These are phyloP conservation scores for Gibbula magus DNA, from an alignment of 2,888 invertebrate species.

Conservation along the genomic window DNA sequence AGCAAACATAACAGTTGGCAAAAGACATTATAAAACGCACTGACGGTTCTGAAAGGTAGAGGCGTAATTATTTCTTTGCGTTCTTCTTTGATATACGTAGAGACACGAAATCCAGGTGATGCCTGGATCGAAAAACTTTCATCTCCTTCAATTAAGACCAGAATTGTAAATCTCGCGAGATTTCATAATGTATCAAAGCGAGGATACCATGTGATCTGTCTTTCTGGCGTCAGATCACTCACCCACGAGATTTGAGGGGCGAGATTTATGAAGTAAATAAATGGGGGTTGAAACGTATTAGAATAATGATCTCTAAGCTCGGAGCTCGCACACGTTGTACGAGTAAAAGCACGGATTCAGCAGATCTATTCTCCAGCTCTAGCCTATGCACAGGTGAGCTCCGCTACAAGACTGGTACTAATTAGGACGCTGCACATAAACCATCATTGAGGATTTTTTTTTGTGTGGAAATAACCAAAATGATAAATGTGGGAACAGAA, in stretches of 20 bases:
- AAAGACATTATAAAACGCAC: not conserved
- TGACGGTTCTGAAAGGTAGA: not conserved
- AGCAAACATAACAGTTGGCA: slow-evolving; percentile 5
- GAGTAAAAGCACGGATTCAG: too few relatives aligned
- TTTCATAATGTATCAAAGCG: not conserved
- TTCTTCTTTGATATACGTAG: not conserved
- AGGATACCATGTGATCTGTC: not conserved
- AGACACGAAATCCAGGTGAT: not conserved
- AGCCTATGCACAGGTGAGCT: too few relatives aligned
- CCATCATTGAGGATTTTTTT: too few relatives aligned
- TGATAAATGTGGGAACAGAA: too few relatives aligned
- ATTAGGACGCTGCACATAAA: too few relatives aligned
- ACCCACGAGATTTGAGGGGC: not conserved
- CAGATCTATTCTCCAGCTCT: too few relatives aligned
- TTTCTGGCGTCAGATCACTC: not conserved
- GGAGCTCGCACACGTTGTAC: not conserved
- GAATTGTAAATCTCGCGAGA: slow-evolving; percentile 4
- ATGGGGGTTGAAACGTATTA: not conserved
- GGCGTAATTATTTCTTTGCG: not conserved
- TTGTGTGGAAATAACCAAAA: too few relatives aligned
- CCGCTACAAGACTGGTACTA: too few relatives aligned
- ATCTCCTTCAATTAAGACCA: not conserved
- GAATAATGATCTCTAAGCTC: not conserved
- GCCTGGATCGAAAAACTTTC: not conserved
- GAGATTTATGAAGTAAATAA: not conserved